Conservation (phyloP, 2,888 invertebrate genomes). For the Caenorhabditis parvicauda region DNA sequence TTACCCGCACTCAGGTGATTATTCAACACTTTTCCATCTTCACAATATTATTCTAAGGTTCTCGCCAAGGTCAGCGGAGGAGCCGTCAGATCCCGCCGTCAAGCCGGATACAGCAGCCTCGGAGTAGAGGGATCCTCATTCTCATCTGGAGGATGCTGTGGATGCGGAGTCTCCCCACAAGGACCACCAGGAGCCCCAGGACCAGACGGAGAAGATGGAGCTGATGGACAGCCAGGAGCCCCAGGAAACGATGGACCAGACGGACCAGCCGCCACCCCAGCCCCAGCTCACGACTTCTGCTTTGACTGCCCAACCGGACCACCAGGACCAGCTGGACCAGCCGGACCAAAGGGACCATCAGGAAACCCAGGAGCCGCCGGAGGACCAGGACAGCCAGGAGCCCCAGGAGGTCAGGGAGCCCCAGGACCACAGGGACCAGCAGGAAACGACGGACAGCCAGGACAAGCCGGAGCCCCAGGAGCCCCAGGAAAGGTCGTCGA, state of each 20-base stretch:
- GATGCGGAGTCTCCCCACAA: slow-evolving; percentile 36
- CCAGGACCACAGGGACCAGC: slow-evolving; percentile 34
- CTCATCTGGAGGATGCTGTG: slow-evolving; percentile 42
- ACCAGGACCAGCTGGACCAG: slow-evolving; percentile 30
- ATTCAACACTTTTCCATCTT: not conserved
- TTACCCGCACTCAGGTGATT: slow-evolving; percentile 47
- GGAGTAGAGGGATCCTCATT: slow-evolving; percentile 34
- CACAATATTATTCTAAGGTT: slow-evolving; percentile 17
- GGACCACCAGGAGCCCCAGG: slow-evolving; percentile 48
- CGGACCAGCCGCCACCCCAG: slow-evolving; percentile 45
- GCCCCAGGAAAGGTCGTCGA: slow-evolving; percentile 38
- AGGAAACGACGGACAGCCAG: slow-evolving; percentile 42
- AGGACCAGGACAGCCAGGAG: slow-evolving; percentile 43
- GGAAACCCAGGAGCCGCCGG: slow-evolving; percentile 52
- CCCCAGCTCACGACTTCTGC: slow-evolving; percentile 42
- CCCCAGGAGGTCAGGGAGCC: slow-evolving; percentile 35
- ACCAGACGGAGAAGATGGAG: slow-evolving; percentile 41
- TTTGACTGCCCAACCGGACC: slow-evolving; percentile 45
- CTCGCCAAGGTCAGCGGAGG: slow-evolving; percentile 45
- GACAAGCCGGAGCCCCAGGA: slow-evolving; percentile 46
- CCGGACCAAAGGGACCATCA: slow-evolving; percentile 53
- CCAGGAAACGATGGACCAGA: slow-evolving; percentile 43
- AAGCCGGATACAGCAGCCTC: slow-evolving; percentile 44
- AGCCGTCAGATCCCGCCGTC: slow-evolving; percentile 39
- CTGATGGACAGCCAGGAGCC: slow-evolving; percentile 38